Base-by-base conservation (phyloP, 53 echinoderm and acorn worm species). In the Echinarachnius parma region DNA sequence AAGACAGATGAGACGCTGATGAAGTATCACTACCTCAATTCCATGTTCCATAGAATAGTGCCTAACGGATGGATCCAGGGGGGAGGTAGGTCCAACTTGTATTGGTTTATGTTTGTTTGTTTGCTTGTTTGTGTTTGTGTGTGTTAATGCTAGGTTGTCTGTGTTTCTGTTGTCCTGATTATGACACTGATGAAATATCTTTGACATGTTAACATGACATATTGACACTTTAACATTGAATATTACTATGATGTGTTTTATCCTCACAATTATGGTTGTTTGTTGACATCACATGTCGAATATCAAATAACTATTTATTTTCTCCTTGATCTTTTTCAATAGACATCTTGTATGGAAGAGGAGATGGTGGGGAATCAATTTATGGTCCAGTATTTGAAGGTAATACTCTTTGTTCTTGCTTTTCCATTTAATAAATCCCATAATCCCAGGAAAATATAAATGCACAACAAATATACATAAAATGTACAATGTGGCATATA, bases 361-460 rank as follows among this genome's bases (percentile, higher is more conserved):
- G 96, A 14, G 82, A 91, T 79, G 88, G 91, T 24, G 96, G 96
- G 3, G 91, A 96, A 74, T 91, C 96, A 54, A 88, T 91, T 34
- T 88, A 96, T 85, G 96, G 91, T 37, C 65, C 80, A 71, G 87
- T 96, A 31, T 96, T 95, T 91, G 96, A 89, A 87, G 96, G 96
- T 96, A 84, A 4, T n/a, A n/a, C n/a, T n/a, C n/a, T n/a, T n/a
- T n/a, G n/a, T n/a, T n/a, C n/a, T n/a, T n/a, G n/a, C n/a, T n/a
- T n/a, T n/a, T n/a, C n/a, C n/a, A n/a, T n/a, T n/a, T n/a, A n/a
- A n/a, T n/a, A n/a, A n/a, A n/a, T n/a, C n/a, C n/a, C n/a, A n/a
- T n/a, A n/a, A n/a, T n/a, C n/a, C n/a, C n/a, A n/a, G n/a, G n/a
- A n/a, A n/a, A n/a, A n/a, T n/a, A n/a, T n/a, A n/a, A n/a, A n/a